phyloP scores from a whole-genome alignment of 2,888 invertebrate genomes.

The Zygogramma bicolorata region DNA sequence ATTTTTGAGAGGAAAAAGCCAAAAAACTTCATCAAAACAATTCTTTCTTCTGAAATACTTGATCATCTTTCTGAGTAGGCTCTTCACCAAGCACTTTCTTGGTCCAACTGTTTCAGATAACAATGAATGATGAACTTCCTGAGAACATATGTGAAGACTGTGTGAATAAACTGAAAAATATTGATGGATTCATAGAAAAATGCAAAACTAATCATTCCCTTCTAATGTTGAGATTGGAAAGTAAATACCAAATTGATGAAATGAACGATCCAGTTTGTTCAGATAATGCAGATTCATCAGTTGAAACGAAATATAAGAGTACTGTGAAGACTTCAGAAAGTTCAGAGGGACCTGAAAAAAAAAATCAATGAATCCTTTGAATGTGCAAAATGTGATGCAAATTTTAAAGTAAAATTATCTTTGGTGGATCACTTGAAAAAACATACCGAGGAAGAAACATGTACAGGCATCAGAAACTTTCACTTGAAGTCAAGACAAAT shows the following conservation, averaged over 20 bases:
- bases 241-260: conserved; percentile 3
- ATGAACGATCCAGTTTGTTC: neutral
- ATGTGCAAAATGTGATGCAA: conserved; percentile 33
- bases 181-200: conserved; percentile 36
- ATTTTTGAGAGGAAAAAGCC: too few species aligned
- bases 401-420: conserved; percentile 24
- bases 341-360: neutral
- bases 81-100: too few species aligned
- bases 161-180: conserved; percentile 22
- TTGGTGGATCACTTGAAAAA: conserved; percentile 29
- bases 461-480: conserved; percentile 8
- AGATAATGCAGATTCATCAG: neutral
- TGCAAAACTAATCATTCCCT: conserved; percentile 30
- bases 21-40: too few species aligned
- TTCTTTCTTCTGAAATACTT: too few species aligned
- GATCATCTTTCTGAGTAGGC: too few species aligned
- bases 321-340: neutral
- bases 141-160: conserved; percentile 39
- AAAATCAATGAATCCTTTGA: conserved; percentile 16
- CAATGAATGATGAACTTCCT: conserved; percentile 29
- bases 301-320: neutral
- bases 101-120: too few species aligned
- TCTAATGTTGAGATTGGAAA: conserved; percentile 15
- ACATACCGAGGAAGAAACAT: conserved; percentile 17
- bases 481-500: neutral